Percentiles rank a stretch among this genome's conserved stretches.
These are phyloP conservation scores for Chionodraco myersi DNA, from an alignment of 2,113 vertebrate genomes.

Conservation along the genomic window DNA sequence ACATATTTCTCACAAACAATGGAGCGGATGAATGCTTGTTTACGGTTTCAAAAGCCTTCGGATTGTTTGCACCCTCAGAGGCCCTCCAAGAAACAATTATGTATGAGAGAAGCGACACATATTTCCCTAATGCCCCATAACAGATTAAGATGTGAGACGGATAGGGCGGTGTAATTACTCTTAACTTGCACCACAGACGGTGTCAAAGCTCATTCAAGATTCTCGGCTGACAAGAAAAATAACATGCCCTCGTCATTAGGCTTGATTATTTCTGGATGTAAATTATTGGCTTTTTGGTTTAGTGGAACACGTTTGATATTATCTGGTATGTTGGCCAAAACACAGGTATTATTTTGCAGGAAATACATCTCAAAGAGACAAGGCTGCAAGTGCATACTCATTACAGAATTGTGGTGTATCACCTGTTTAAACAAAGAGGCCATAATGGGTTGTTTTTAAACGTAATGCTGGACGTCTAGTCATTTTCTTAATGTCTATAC, in stretches of 20 bases:
- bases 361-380: neutral
- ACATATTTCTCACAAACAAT: neutral
- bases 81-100: slow-evolving; percentile 1
- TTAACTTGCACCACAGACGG: slow-evolving; percentile 12
- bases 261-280: neutral
- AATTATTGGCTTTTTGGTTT: neutral
- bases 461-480: too few relatives aligned
- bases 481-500: too few relatives aligned
- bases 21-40: slow-evolving; percentile 3
- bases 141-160: slow-evolving; percentile 50
- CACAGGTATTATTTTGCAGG: neutral
- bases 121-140: slow-evolving; percentile 36
- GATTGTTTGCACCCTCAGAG: neutral
- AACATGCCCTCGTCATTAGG: neutral
- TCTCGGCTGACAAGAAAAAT: neutral
- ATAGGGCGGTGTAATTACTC: slow-evolving; percentile 42
- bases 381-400: too few relatives aligned
- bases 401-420: neutral
- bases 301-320: neutral
- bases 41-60: neutral
- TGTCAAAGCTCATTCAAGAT: slow-evolving; percentile 12
- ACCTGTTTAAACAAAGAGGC: neutral
- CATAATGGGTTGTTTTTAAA: neutral
- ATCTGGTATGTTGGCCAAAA: neutral
- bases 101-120: slow-evolving; percentile 16